Conservation (phyloP, 1,140 invertebrate species). For the Mesaphorura yosii region DNA sequence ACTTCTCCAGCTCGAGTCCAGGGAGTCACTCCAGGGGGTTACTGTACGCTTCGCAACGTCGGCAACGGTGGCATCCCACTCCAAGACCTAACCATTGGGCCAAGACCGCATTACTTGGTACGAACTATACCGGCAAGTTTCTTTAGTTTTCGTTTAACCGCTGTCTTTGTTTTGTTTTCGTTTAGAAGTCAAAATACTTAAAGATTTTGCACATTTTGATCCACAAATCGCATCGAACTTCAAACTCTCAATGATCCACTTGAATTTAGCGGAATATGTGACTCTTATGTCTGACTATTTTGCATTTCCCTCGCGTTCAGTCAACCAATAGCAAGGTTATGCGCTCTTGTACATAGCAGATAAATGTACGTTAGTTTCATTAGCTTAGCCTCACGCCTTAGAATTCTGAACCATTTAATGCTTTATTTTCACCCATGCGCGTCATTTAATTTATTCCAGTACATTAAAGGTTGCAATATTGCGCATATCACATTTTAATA, state of each 20-base stretch:
- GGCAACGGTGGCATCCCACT: conserved; percentile 48
- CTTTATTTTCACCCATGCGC: too few species aligned
- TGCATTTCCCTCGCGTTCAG: too few species aligned
- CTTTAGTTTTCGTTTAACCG: not conserved
- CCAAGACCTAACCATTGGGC: conserved; percentile 41
- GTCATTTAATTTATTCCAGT: not conserved
- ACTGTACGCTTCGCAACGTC: conserved; percentile 53
- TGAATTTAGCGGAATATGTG: not conserved
- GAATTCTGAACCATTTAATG: not conserved
- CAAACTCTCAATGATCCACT: not conserved
- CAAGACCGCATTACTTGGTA: conserved; percentile 38
- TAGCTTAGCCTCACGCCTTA: not conserved
- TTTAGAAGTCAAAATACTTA: not conserved
- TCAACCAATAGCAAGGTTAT: too few species aligned
- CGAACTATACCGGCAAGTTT: conserved; percentile 22
- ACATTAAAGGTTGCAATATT: not conserved
- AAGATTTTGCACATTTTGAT: not conserved
- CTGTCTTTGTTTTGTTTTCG: not conserved
- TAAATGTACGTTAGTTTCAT: not conserved
- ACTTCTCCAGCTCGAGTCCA: conserved; percentile 51
- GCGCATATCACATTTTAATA: not conserved
- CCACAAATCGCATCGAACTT: not conserved
- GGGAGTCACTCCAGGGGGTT: conserved; percentile 39
- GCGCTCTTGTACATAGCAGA: too few species aligned
- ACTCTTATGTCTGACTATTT: too few species aligned